A percentile compares a stretch with the other conserved stretches of the same genome.
Evolutionary conservation across 1,140 invertebrate genomes (phyloP).

Genomic region (Heterodera schachtii): DNA sequence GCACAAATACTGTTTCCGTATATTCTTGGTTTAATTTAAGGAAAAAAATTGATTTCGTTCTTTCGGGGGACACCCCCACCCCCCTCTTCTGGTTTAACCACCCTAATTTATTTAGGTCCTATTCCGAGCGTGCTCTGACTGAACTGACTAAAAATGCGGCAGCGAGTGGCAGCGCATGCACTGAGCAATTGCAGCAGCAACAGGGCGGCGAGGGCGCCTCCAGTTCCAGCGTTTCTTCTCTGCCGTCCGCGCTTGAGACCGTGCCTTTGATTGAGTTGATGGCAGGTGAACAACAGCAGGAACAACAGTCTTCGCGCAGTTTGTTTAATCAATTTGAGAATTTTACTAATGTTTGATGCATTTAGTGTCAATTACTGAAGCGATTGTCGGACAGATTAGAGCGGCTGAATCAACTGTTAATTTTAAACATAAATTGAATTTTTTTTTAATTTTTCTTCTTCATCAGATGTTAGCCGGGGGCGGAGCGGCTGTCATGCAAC

Average conservation of each 20-base stretch:
- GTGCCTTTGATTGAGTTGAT: conserved; percentile 15
- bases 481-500: conserved; percentile 19
- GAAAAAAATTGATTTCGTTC: no score
- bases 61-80: no score
- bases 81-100: no score
- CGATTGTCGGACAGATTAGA: conserved; percentile 21
- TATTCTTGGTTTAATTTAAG: no score
- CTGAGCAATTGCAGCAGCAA: background rate
- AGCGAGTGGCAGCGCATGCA: no score
- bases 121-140: conserved; percentile 55
- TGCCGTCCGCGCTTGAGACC: conserved; percentile 12
- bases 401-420: conserved; percentile 3
- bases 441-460: background rate
- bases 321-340: conserved; percentile 1
- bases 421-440: background rate
- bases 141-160: conserved; percentile 25
- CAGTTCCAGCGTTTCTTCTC: conserved; percentile 10
- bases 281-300: background rate
- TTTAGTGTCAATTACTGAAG: conserved; percentile 23
- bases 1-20: no score
- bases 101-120: conserved; percentile 46
- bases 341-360: background rate
- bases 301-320: conserved; percentile 2
- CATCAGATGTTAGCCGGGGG: conserved; percentile 4
- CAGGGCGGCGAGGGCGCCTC: conserved; percentile 14